These are phyloP conservation scores for Hyles vespertilio DNA, from an alignment of 1,140 invertebrate species.

Conservation along the genomic window DNA sequence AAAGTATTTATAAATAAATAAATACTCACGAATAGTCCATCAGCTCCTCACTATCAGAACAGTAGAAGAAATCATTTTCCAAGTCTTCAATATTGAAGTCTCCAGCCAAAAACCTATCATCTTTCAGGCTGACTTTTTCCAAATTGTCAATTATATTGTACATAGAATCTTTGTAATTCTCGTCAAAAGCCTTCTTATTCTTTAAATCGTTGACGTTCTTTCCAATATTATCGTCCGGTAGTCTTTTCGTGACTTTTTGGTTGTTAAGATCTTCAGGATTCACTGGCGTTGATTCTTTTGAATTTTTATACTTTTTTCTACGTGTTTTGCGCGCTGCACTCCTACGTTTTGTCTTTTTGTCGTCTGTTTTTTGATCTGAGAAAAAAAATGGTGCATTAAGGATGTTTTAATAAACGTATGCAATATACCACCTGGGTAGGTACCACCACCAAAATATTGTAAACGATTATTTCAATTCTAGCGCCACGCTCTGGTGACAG, in stretches of 20 bases:
- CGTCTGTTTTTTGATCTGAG: constrained; percentile 40
- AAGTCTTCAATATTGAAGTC: constrained; percentile 50
- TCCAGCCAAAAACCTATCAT: constrained; percentile 49
- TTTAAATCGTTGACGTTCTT: constrained; percentile 56
- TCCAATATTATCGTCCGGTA: constrained; percentile 40
- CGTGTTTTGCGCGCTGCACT: constrained; percentile 51
- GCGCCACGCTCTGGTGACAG: no score
- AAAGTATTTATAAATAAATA: constrained; percentile 20
- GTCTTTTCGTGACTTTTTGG: constrained; percentile 33
- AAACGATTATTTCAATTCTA: no score
- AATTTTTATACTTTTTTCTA: constrained; percentile 55
- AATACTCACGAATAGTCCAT: constrained; percentile 38
- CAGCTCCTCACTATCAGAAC: constrained; percentile 47
- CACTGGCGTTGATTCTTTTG: constrained; percentile 31
- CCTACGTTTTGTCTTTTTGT: constrained; percentile 53
- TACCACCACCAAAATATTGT: no score
- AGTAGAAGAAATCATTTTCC: constrained; percentile 55
- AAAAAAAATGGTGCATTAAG: not conserved
- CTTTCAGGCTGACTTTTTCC: constrained; percentile 53
- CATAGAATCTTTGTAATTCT: constrained; percentile 17
- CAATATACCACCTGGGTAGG: no score
- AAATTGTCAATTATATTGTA: constrained; percentile 59
- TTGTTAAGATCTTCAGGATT: constrained; percentile 46
- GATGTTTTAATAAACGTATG: constrained; percentile 1
- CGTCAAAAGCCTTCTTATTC: constrained; percentile 30